Conservation (phyloP, 2,888 invertebrate genomes). For the Lepidochrysops patricia region DNA sequence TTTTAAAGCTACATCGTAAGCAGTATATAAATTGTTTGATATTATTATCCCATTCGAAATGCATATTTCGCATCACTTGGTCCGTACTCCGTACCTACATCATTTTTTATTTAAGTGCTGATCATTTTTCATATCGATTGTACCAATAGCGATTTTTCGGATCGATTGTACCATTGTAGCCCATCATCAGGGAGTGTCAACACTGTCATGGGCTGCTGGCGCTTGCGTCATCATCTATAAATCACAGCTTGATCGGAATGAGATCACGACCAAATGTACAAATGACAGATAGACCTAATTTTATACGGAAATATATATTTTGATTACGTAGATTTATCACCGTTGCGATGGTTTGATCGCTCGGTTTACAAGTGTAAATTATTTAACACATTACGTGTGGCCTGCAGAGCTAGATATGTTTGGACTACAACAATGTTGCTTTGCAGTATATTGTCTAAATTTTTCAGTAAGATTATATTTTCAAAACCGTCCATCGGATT, state of each 20-base stretch:
- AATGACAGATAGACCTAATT: slow-evolving; percentile 50
- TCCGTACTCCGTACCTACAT: no score
- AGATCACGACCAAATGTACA: slow-evolving; percentile 59
- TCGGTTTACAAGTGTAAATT: not conserved
- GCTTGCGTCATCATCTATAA: slow-evolving; percentile 68
- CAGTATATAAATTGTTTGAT: no score
- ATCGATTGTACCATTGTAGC: slow-evolving; percentile 36
- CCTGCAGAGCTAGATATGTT: no score
- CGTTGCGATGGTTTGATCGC: not conserved
- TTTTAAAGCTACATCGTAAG: no score
- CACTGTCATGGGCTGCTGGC: slow-evolving; percentile 54
- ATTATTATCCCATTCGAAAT: no score
- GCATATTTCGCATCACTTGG: no score
- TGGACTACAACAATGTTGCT: no score
- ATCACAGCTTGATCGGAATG: slow-evolving; percentile 61
- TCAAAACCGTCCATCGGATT: no score
- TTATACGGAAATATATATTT: slow-evolving; percentile 27
- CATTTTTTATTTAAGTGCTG: no score
- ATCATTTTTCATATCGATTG: no score
- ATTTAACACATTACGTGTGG: not conserved
- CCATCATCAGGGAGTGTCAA: slow-evolving; percentile 57
- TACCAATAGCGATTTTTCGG: not conserved
- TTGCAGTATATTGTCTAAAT: no score
- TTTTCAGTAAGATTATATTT: no score
- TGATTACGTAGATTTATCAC: slow-evolving; percentile 12